Evolutionary conservation across 1,140 invertebrate species (phyloP).

Genomic region (Tachypleus tridentatus): DNA sequence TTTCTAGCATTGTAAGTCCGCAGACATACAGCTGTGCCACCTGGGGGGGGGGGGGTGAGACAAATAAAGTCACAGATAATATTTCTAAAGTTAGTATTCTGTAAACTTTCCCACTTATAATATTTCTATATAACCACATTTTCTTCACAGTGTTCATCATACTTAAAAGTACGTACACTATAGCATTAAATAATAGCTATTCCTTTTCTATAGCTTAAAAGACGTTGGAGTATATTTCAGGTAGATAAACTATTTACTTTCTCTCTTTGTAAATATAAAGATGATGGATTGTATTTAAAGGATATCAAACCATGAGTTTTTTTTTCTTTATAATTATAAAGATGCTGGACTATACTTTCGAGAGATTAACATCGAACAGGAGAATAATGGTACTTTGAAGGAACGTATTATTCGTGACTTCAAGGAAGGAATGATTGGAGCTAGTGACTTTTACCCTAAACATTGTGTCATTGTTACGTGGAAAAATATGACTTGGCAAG

Average conservation of each 20-base stretch:
- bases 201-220: too few relatives aligned
- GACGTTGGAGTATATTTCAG: neutral
- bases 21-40: too few relatives aligned
- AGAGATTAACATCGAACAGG: constrained; percentile 21
- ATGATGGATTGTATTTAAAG: constrained; percentile 1
- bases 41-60: too few relatives aligned
- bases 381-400: constrained; percentile 49
- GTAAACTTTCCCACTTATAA: too few relatives aligned
- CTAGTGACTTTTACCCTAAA: constrained; percentile 75
- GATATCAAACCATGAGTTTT: too few relatives aligned
- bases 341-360: constrained; percentile 52
- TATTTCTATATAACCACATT: too few relatives aligned
- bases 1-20: too few relatives aligned
- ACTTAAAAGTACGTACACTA: too few relatives aligned
- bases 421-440: constrained; percentile 75
- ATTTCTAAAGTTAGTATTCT: too few relatives aligned
- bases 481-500: constrained; percentile 72
- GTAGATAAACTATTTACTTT: neutral
- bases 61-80: too few relatives aligned
- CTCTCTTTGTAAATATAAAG: constrained; percentile 6
- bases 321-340: constrained; percentile 25
- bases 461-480: constrained; percentile 85
- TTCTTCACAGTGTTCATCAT: too few relatives aligned
- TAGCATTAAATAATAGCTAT: too few relatives aligned
- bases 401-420: constrained; percentile 80